phyloP scores from a whole-genome alignment of 2,888 invertebrate species.

The Drosophila ezoana region DNA sequence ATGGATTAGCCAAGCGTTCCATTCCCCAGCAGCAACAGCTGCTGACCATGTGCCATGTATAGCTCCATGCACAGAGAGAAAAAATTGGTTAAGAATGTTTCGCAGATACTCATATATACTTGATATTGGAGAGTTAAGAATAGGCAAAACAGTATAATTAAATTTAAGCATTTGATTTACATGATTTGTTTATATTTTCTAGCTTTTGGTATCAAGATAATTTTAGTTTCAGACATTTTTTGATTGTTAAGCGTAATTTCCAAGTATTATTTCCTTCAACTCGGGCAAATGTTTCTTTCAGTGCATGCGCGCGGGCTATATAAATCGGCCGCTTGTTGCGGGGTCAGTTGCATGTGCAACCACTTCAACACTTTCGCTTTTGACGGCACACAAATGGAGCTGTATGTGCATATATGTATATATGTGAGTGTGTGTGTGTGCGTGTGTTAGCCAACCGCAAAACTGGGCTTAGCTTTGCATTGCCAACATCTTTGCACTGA shows the following conservation, averaged over 20 bases:
- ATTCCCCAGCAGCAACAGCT: neutral
- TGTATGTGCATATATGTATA: conserved; percentile 8
- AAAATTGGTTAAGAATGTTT: no score
- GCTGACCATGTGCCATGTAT: neutral
- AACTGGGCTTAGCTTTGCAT: conserved; percentile 52
- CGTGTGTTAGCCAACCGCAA: conserved; percentile 50
- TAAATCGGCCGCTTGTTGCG: conserved; percentile 37
- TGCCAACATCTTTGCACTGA: conserved; percentile 39
- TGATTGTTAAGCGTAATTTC: no score
- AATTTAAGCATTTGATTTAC: no score
- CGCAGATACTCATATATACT: no score
- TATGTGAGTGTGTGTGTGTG: conserved; percentile 6
- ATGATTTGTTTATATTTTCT: no score
- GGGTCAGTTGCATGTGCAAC: conserved; percentile 42
- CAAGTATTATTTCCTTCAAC: no score
- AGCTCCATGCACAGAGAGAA: conserved; percentile 9
- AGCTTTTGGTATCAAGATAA: no score
- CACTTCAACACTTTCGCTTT: conserved; percentile 58
- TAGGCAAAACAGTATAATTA: no score
- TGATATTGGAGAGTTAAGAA: no score
- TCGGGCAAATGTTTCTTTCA: neutral
- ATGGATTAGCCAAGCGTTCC: conserved; percentile 34
- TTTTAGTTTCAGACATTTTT: no score
- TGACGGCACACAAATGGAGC: conserved; percentile 5
- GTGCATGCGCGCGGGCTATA: conserved; percentile 1